These are phyloP conservation scores for Cichlasoma orientale DNA, from an alignment of 2,797 vertebrate species.

Conservation along the genomic window DNA sequence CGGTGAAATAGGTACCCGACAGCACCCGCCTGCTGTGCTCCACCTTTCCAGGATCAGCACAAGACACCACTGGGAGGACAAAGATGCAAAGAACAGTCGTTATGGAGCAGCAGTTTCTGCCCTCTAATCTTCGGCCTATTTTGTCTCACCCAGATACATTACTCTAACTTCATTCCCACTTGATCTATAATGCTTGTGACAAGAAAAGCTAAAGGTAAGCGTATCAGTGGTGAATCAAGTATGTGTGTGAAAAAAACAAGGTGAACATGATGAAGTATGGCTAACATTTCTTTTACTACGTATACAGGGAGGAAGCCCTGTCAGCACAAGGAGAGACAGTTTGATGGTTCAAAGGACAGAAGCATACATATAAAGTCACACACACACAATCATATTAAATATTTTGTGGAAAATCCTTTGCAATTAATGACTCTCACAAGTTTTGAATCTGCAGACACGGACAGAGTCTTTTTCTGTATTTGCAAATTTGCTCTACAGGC, in stretches of 20 bases:
- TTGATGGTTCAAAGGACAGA: neutral
- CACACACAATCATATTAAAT: too few relatives aligned
- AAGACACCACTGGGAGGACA: constrained; percentile 84
- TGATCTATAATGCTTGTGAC: neutral
- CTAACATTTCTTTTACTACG: neutral
- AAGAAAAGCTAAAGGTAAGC: neutral
- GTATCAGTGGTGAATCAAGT: neutral
- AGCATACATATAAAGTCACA: too few relatives aligned
- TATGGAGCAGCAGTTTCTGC: neutral
- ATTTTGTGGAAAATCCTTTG: too few relatives aligned
- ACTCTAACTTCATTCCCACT: neutral
- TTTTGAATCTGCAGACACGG: too few relatives aligned
- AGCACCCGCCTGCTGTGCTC: constrained; percentile 90
- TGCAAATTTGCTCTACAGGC: too few relatives aligned
- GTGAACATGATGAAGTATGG: neutral
- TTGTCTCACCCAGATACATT: neutral
- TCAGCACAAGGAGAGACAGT: neutral
- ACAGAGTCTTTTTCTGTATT: too few relatives aligned
- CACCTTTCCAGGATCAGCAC: constrained; percentile 88
- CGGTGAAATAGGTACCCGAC: constrained; percentile 87
- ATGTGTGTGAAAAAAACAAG: neutral
- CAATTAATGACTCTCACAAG: too few relatives aligned
- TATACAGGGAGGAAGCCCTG: neutral
- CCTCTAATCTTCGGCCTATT: neutral
- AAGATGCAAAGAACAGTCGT: neutral